Conservation (phyloP, 2,888 invertebrate genomes). For the Mechanitis mazaeus region DNA sequence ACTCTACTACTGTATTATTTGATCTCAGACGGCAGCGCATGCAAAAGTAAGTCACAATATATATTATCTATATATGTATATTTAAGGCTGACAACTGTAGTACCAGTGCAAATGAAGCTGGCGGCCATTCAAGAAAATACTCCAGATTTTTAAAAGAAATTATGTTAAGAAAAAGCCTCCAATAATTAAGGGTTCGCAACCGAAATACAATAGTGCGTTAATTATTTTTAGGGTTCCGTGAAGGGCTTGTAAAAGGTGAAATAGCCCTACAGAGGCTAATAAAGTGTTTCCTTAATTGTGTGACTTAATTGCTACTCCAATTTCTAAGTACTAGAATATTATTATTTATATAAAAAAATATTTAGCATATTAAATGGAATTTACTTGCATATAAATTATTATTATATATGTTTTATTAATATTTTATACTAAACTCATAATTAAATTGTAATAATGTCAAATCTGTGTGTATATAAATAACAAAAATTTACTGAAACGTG, state of each 20-base stretch:
- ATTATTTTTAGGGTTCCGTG: constrained; percentile 6
- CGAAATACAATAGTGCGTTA: constrained; percentile 8
- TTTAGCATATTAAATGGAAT: neutral
- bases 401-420: too few species aligned
- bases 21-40: too few species aligned
- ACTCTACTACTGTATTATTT: too few species aligned
- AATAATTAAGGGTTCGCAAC: constrained; percentile 2
- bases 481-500: too few species aligned
- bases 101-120: neutral
- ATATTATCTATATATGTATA: too few species aligned
- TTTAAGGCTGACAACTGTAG: neutral
- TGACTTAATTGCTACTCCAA: constrained; percentile 11
- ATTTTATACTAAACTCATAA: too few species aligned
- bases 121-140: constrained; percentile 2
- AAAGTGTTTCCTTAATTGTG: constrained; percentile 14
- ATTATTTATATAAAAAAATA: neutral
- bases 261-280: constrained; percentile 13
- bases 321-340: neutral
- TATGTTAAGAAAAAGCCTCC: neutral
- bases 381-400: too few species aligned
- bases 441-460: too few species aligned
- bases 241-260: constrained; percentile 7
- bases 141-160: neutral
- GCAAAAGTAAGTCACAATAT: too few species aligned
- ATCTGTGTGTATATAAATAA: too few species aligned